Conservation (phyloP, 2,113 vertebrate species). For the Brachyistius frenatus region DNA sequence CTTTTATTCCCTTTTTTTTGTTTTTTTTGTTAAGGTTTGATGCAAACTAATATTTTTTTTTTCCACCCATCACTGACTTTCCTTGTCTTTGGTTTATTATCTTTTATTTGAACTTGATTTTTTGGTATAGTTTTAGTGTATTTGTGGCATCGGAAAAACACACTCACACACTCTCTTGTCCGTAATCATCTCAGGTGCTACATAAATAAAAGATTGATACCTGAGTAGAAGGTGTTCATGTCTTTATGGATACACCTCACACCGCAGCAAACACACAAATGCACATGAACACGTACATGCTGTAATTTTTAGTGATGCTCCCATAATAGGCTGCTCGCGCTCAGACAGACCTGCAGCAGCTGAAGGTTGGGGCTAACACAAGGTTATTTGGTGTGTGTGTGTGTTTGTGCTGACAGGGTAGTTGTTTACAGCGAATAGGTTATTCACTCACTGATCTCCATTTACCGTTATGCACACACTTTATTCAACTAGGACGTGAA, state of each 20-base stretch:
- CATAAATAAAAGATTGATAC: slow-evolving; percentile 58
- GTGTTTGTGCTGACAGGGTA: slow-evolving; percentile 67
- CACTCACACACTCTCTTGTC: not conserved
- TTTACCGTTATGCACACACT: slow-evolving; percentile 37
- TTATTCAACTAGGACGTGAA: slow-evolving; percentile 22
- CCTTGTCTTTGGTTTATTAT: not conserved
- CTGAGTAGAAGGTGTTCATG: slow-evolving; percentile 50
- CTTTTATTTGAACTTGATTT: not conserved
- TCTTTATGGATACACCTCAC: slow-evolving; percentile 21
- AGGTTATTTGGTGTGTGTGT: slow-evolving; percentile 47
- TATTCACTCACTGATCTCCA: slow-evolving; percentile 58
- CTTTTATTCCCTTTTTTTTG: not conserved
- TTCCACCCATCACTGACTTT: not conserved
- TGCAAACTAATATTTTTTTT: too few relatives aligned
- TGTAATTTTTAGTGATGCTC: slow-evolving; percentile 12
- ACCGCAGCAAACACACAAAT: slow-evolving; percentile 34
- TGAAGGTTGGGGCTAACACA: slow-evolving; percentile 59
- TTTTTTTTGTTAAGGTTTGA: not conserved
- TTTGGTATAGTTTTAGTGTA: not conserved
- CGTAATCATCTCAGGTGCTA: slow-evolving; percentile 28
- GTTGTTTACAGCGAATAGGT: slow-evolving; percentile 65
- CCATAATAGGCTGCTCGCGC: slow-evolving; percentile 35
- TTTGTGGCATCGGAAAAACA: not conserved
- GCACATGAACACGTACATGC: not conserved
- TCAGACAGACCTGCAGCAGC: slow-evolving; percentile 34